Conservation (phyloP, 2,797 vertebrate genomes). For the Microctenopoma steveboyesi region DNA sequence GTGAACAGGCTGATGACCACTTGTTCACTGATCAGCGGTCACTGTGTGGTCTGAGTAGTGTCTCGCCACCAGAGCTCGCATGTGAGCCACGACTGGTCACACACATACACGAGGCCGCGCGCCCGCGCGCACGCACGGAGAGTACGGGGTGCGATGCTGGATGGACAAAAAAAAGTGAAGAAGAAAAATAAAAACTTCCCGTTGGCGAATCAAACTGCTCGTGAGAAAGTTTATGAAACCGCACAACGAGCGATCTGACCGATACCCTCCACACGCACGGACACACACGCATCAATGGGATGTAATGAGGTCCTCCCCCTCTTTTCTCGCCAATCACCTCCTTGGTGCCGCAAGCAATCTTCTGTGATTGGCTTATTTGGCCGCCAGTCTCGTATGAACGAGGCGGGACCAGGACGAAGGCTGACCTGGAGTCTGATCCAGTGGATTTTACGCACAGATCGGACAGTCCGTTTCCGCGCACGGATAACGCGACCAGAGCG, state of each 20-base stretch:
- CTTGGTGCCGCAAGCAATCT: background rate
- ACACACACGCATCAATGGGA: constrained; percentile 34
- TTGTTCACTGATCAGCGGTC: constrained; percentile 3
- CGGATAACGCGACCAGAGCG: constrained; percentile 16
- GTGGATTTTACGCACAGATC: constrained; percentile 67
- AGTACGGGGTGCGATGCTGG: background rate
- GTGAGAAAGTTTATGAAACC: constrained; percentile 77
- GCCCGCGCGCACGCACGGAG: background rate
- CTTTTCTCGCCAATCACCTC: constrained; percentile 31
- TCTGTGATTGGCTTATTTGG: constrained; percentile 30
- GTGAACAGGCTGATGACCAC: background rate
- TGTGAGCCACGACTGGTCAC: constrained; percentile 55
- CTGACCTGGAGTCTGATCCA: constrained; percentile 63
- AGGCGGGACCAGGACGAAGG: constrained; percentile 47
- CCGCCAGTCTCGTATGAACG: background rate
- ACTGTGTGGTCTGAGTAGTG: constrained; percentile 5
- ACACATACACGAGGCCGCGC: background rate
- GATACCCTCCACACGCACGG: constrained; percentile 49
- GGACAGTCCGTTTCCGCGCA: constrained; percentile 64
- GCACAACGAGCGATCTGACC: constrained; percentile 46
- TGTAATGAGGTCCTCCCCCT: constrained; percentile 19
- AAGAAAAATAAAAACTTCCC: constrained; percentile 69
- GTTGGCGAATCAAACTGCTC: constrained; percentile 59
- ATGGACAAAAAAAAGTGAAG: background rate
- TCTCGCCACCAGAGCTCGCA: constrained; percentile 71